These are phyloP conservation scores for Gymnocheta viridis DNA, from an alignment of 2,888 invertebrate species.

Conservation along the genomic window DNA sequence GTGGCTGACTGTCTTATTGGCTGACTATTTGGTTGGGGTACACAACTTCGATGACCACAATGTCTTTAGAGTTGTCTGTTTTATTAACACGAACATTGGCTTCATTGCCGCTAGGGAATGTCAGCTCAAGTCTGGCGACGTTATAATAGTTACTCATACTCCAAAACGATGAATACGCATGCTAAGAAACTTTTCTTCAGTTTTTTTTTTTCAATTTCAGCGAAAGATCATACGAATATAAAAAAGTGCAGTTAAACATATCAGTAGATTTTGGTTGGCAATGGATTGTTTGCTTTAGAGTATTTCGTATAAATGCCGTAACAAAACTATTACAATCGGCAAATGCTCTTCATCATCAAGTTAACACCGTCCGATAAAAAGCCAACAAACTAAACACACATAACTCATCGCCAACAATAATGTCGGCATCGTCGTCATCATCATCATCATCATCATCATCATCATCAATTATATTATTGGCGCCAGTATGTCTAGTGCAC, in stretches of 20 bases:
- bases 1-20: neutral
- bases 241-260: neutral
- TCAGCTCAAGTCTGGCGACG: slow-evolving; percentile 57
- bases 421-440: slow-evolving; percentile 40
- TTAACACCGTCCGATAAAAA: slow-evolving; percentile 3
- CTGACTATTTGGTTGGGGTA: slow-evolving; percentile 29
- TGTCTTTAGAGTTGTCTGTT: slow-evolving; percentile 51
- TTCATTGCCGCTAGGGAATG: slow-evolving; percentile 66
- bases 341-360: slow-evolving; percentile 12
- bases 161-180: slow-evolving; percentile 42
- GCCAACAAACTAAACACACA: neutral
- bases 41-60: slow-evolving; percentile 42
- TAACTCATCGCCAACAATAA: slow-evolving; percentile 19
- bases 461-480: slow-evolving; percentile 31
- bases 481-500: slow-evolving; percentile 57
- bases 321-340: slow-evolving; percentile 42
- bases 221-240: slow-evolving; percentile 22
- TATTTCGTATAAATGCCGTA: slow-evolving; percentile 52
- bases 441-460: neutral
- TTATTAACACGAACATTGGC: slow-evolving; percentile 60
- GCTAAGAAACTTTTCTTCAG: slow-evolving; percentile 55
- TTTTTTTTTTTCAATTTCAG: slow-evolving; percentile 33
- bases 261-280: neutral
- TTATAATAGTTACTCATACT: slow-evolving; percentile 26
- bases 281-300: neutral